Conservation (phyloP, 2,113 vertebrate genomes). For the Mus pahari region DNA sequence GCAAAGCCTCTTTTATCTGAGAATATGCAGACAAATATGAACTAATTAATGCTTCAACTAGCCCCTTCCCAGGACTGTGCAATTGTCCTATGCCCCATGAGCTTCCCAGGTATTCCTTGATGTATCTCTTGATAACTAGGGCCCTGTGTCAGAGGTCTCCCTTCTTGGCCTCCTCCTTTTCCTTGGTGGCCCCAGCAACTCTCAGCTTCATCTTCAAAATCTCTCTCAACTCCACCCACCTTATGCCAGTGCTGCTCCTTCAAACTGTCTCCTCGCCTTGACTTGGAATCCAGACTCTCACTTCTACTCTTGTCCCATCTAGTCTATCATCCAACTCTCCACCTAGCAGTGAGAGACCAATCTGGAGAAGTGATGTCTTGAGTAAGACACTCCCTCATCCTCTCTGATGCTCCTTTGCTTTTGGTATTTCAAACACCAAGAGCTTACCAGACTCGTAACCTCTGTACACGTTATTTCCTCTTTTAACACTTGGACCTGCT, state of each 20-base stretch:
- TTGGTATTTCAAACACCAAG: conserved; percentile 31
- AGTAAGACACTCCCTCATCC: not conserved
- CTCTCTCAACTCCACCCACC: not conserved
- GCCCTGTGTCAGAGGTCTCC: not conserved
- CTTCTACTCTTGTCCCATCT: not conserved
- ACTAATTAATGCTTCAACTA: conserved; percentile 71
- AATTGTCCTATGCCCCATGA: conserved; percentile 42
- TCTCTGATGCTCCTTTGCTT: not conserved
- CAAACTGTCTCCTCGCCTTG: not conserved
- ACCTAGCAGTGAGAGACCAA: not conserved
- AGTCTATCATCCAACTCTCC: conserved; percentile 15
- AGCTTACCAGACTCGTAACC: conserved; percentile 14
- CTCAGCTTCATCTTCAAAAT: conserved; percentile 13
- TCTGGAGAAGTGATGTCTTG: conserved; percentile 16
- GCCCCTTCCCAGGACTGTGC: conserved; percentile 19
- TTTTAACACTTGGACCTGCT: not conserved
- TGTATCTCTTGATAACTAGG: not conserved
- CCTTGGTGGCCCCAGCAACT: not conserved
- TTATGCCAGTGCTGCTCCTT: not conserved
- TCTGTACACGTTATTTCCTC: not conserved
- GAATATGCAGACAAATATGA: conserved; percentile 77
- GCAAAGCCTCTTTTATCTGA: conserved; percentile 75
- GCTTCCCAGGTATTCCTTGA: conserved; percentile 44
- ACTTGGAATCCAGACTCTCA: not conserved
- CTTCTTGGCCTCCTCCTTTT: not conserved